A percentile compares a stretch with the other conserved stretches of the same genome.
Conservation (phyloP, 1,140 invertebrate genomes). For the Phymastichus coffea region DNA sequence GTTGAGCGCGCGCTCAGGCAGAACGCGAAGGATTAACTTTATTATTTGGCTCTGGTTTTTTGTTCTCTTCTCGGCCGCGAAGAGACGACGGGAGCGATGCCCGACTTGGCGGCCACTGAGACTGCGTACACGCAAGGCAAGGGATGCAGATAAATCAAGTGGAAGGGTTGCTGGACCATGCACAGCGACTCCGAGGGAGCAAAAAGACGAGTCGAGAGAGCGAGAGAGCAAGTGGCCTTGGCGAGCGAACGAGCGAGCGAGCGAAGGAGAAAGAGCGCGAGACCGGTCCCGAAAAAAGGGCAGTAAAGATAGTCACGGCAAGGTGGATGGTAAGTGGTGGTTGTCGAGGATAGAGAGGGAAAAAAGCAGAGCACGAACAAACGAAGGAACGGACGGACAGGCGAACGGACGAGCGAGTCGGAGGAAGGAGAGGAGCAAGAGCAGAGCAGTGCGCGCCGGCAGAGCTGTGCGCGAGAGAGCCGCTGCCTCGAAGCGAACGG, state of each 20-base stretch:
- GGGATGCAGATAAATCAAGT: conserved; percentile 23
- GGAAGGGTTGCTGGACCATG: conserved; percentile 25
- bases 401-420: not conserved
- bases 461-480: not conserved
- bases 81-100: not conserved
- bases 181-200: conserved; percentile 2
- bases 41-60: not conserved
- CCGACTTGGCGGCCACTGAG: too few relatives aligned
- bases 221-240: not conserved
- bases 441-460: not conserved
- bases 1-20: too few relatives aligned
- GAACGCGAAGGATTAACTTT: conserved; percentile 6
- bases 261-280: too few relatives aligned
- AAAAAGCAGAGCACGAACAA: conserved; percentile 29
- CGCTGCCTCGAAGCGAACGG: too few relatives aligned
- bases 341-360: conserved; percentile 25
- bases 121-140: not conserved
- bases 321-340: conserved; percentile 31
- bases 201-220: not conserved
- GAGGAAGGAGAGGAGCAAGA: not conserved
- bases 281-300: conserved; percentile 31
- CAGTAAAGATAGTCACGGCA: conserved; percentile 32
- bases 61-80: not conserved
- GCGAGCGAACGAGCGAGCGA: not conserved
- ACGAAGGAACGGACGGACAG: conserved; percentile 17